A percentile compares a stretch with the other conserved stretches of the same genome.
These are phyloP conservation scores for Villa cingulata DNA, from an alignment of 2,888 invertebrate genomes.

Conservation along the genomic window DNA sequence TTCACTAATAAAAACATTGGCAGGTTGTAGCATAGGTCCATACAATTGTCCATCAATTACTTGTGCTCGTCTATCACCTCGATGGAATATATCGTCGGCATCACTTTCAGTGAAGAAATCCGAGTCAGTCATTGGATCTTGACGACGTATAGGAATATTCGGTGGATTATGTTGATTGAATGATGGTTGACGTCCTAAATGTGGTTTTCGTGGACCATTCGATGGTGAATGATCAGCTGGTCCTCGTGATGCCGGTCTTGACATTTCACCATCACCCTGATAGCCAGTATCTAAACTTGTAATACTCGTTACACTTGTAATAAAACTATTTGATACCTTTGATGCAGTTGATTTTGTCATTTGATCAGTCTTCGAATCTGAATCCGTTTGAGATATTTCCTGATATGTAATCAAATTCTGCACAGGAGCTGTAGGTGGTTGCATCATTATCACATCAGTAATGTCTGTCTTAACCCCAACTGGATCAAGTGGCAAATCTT, in stretches of 20 bases:
- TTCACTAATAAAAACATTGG: constrained; percentile 39
- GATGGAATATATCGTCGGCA: constrained; percentile 58
- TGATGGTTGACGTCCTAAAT: constrained; percentile 36
- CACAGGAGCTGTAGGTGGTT: constrained; percentile 11
- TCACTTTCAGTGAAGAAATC: constrained; percentile 86
- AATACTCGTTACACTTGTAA: constrained; percentile 80
- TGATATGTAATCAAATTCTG: constrained; percentile 26
- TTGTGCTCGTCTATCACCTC: constrained; percentile 62
- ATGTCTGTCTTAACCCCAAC: constrained; percentile 49
- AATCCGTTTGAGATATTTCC: constrained; percentile 41
- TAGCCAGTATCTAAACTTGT: constrained; percentile 88
- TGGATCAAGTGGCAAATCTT: constrained; percentile 69
- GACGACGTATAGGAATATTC: constrained; percentile 50
- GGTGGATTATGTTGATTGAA: constrained; percentile 31
- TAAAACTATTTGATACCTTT: constrained; percentile 61
- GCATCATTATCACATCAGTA: constrained; percentile 36
- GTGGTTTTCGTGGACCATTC: constrained; percentile 37
- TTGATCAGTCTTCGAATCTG: constrained; percentile 43
- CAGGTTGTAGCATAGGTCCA: constrained; percentile 40
- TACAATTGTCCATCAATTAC: constrained; percentile 85
- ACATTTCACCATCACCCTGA: constrained; percentile 85
- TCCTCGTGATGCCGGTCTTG: constrained; percentile 66
- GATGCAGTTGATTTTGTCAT: constrained; percentile 47
- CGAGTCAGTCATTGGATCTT: constrained; percentile 81
- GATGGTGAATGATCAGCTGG: constrained; percentile 60